Conservation (phyloP, 2,113 vertebrate genomes). For the Paradisaea rubra region DNA sequence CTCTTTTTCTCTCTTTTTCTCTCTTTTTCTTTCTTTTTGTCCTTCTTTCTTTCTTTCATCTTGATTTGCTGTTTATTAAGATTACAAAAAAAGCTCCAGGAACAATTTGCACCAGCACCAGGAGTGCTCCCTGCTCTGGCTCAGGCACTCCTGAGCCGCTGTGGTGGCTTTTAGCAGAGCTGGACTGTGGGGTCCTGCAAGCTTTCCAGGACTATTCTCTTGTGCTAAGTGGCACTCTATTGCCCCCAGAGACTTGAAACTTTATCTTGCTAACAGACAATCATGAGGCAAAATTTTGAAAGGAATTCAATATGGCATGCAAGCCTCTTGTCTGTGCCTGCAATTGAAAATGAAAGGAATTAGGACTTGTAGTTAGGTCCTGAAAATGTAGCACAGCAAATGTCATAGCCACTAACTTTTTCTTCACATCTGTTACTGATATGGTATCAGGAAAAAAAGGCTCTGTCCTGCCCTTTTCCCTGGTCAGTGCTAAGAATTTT, state of each 20-base stretch:
- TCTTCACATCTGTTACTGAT: background rate
- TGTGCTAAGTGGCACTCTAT: background rate
- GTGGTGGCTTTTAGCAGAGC: background rate
- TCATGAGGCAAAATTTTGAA: background rate
- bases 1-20: background rate
- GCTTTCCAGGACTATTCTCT: background rate
- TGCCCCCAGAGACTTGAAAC: background rate
- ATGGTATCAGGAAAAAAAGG: background rate
- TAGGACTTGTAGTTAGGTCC: background rate
- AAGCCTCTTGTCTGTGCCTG: background rate
- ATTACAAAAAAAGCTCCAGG: background rate
- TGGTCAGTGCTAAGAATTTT: background rate
- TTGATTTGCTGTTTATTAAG: background rate
- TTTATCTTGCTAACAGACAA: background rate
- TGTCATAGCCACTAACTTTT: background rate
- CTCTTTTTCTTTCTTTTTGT: background rate
- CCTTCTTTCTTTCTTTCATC: background rate
- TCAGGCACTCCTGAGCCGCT: background rate
- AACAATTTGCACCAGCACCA: background rate
- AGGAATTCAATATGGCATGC: background rate
- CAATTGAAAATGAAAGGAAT: background rate
- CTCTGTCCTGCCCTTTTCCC: background rate
- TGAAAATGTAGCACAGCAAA: background rate
- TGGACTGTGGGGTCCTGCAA: accelerated
- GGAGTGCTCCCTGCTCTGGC: background rate